Percentiles rank a stretch among this genome's conserved stretches.
Evolutionary conservation across 37 sponge, comb jelly and placozoan genomes (phyloP).

Genomic region (Bolinopsis microptera): DNA sequence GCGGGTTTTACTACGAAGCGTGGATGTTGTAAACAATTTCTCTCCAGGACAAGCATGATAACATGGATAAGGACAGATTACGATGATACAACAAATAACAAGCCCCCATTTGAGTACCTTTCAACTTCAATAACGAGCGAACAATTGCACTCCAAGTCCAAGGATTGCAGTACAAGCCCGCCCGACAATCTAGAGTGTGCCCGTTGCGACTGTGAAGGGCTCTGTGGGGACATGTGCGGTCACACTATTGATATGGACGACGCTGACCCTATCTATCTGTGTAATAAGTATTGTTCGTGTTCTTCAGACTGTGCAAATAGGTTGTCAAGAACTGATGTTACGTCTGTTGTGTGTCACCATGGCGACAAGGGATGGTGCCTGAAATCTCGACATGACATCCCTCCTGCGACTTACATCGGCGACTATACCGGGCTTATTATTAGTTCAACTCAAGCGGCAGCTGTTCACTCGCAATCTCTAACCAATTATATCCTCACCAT

Average conservation of each 20-base stretch:
- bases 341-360: not conserved
- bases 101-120: too few species aligned
- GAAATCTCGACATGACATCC: not conserved
- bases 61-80: too few species aligned
- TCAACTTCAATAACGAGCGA: too few species aligned
- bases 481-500: constrained; percentile 1
- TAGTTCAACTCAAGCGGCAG: not conserved
- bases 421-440: constrained; percentile 48
- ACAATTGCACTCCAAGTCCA: too few species aligned
- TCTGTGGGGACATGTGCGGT: not conserved
- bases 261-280: constrained; percentile 30
- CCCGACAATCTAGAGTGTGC: not conserved
- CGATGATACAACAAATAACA: too few species aligned
- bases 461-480: not conserved
- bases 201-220: not conserved
- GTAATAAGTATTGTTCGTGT: not conserved
- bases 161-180: too few species aligned
- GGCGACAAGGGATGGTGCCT: constrained; percentile 8
- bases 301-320: not conserved
- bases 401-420: not conserved
- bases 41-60: too few species aligned
- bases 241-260: constrained; percentile 9
- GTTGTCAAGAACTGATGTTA: not conserved
- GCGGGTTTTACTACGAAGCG: too few species aligned
- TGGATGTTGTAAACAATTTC: too few species aligned